phyloP scores from a whole-genome alignment of 2,888 invertebrate genomes.

The Lamellibrachia satsuma region DNA sequence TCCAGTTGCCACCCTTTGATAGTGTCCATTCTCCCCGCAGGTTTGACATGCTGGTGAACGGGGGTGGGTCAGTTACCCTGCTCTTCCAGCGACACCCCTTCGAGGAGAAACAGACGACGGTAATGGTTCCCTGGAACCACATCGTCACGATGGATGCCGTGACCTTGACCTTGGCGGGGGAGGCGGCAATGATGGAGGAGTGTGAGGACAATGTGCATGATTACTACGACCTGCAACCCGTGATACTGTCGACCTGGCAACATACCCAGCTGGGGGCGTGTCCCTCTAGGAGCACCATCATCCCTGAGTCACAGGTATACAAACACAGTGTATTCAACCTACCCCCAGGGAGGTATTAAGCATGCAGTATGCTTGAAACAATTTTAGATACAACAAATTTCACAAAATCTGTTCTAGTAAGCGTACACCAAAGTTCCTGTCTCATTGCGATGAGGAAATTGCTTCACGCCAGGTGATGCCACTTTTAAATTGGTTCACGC shows the following conservation, averaged over 20 bases:
- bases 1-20: no score
- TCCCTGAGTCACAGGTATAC: constrained; percentile 63
- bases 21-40: constrained; percentile 68
- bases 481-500: no score
- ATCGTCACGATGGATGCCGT: constrained; percentile 39
- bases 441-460: no score
- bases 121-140: constrained; percentile 82
- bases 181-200: constrained; percentile 68
- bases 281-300: constrained; percentile 62
- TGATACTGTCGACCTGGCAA: constrained; percentile 64
- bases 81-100: constrained; percentile 96
- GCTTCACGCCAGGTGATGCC: no score
- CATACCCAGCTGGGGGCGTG: constrained; percentile 65
- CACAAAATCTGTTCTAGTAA: no score
- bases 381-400: no score
- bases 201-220: constrained; percentile 55
- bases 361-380: no score
- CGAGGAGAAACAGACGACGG: constrained; percentile 69
- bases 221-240: constrained; percentile 57
- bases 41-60: constrained; percentile 99
- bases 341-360: no score
- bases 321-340: no score
- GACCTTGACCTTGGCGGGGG: constrained; percentile 32
- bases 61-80: constrained; percentile 95
- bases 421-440: no score